Base-by-base conservation (phyloP, 2,888 invertebrate species). In the Sinohyriopsis cumingii region DNA sequence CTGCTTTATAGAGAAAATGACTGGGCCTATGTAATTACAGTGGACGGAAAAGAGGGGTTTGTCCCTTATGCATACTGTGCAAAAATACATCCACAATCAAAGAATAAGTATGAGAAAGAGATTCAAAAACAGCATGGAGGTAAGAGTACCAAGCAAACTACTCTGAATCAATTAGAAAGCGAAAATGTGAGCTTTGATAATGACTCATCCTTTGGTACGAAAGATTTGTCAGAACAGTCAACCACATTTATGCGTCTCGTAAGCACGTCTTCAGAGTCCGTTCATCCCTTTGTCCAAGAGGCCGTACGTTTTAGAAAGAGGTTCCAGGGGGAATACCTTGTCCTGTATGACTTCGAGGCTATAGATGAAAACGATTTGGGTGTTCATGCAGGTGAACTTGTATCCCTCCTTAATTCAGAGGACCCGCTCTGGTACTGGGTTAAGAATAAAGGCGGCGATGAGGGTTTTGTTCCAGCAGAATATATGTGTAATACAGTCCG, bases 381-480 rank as follows among this genome's bases (percentile, higher is more conserved):
- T 57, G 97, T 98, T 1, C 96, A 96, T 85, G 92, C 96, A 63
- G 97, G 97, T 0, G 97, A 98, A 89, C 95, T 97, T 91, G 96
- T 98, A n/a, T 97, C 97, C 71, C 96, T 98, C 20, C 91, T 98
- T 19, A 98, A 98, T 90, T 93, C 95, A 85, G 97, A 97, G 89
- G 97, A 98, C 91, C 95, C 96, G 0, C 97, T 97, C 90, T 98
- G 98, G 98, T 97, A 95, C 90, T 98, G 97, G 97, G 95, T 98
- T 67, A 94, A 96, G 57, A 92, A 96, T 80, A 95, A 95, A 81
- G 96, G 97, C 87, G 96, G 96, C 0, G 95, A 96, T 83, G 97
- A 98, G 90, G 98, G 98, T 1, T 98, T 98, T 89, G 97, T 98
- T 66, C 98, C 98, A 0, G 95, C 96, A 12, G 96, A 96, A 33